Base-by-base conservation (phyloP, 2,797 vertebrate species). In the Pantherophis vulpinus region DNA sequence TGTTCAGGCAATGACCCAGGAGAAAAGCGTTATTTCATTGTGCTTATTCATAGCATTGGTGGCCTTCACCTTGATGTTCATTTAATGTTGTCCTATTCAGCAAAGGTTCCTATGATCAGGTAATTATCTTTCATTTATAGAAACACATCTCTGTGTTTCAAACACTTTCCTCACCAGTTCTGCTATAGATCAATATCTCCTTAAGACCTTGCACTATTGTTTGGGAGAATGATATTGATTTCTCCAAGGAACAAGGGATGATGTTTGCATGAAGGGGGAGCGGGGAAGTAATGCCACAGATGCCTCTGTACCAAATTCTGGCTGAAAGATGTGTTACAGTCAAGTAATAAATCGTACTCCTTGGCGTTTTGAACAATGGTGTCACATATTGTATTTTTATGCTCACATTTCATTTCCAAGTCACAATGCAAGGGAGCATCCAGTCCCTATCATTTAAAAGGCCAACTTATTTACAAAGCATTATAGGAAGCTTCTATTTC, bases 71-170 rank as follows among this genome's bases (percentile, higher is more conserved):
- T 96, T 94, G 96, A 96, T 94, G 94, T 96, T 94, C 95, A 91
- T 96, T 96, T 96, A 97, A 97, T 96, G 93, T 94, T 95, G 95
- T 95, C 93, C 96, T 96, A 97, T 98, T 97, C 97, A 97, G 96
- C 88, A 94, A 96, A 94, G 88, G 96, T 95, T 95, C 96, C 93
- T 95, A 96, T 97, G 96, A 97, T 97, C 96, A 96, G 95, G 96
- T 96, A 97, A 97, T 98, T 98, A 98, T 97, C 97, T 97, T 97
- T 96, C 94, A 94, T 95, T 96, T 96, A 97, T 95, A 97, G 97
- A 98, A 97, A 97, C 97, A 95, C 97, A 97, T 96, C 95, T 96
- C 95, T 88, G 91, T 97, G 97, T 96, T 97, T 97, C 96, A 97
- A 97, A 97, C 63, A 94, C 96, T 96, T 94, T 94, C 94, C 93